Evolutionary conservation across 92 coral and sea anemone genomes (phyloP), one percentile per base, ranked within the genome.

Genomic region (Umimayanthus chanpuru): DNA sequence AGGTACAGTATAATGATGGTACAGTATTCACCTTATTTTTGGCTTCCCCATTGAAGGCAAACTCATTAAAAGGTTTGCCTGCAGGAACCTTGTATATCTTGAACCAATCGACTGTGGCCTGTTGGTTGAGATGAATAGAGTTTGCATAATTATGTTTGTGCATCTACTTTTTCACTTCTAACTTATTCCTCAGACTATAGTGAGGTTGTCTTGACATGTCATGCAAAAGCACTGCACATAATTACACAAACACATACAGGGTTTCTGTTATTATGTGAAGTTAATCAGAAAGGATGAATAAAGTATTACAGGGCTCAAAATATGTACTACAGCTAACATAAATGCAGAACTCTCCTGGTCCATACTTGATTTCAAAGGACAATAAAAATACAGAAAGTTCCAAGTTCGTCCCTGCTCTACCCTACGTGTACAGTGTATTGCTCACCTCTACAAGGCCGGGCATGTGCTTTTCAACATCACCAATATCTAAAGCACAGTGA

Each of bases 71-170:
- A 26, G 94, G 94, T 88, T 96, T 97, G 40, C 96, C 98, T 47
- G 99, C 92, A 12, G 99, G 99, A 73, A 97, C 94, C 85, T 97
- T 97, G 89, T 97, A 97, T 80, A 95, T 95, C 86, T 88, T 95
- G 89, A 97, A 97, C 99, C 99, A 97, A 55, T 97, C 97, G 50
- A 95, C 94, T 4, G 99, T 94, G 40, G 99, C 99, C 99, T 97
- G 77, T 44, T 87, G 65, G 41, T 39, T 38, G 74, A 65, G 18
- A 41, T 65, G 16, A 25, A 58, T 7, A 61, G 23, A 30, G 6
- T 20, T 38, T 39, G 26, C 9, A 2, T 23, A 16, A 73, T 32
- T 32, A 32, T 32, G 36, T 28, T 3, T 32, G n/a, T n/a, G 5
- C 70, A 23, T n/a, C 6, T 68, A 9, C 10, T n/a, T 3, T 8